A percentile compares a stretch with the other conserved stretches of the same genome.
Conservation (phyloP, 1,140 invertebrate species). For the Gonatopus flavifemur region DNA sequence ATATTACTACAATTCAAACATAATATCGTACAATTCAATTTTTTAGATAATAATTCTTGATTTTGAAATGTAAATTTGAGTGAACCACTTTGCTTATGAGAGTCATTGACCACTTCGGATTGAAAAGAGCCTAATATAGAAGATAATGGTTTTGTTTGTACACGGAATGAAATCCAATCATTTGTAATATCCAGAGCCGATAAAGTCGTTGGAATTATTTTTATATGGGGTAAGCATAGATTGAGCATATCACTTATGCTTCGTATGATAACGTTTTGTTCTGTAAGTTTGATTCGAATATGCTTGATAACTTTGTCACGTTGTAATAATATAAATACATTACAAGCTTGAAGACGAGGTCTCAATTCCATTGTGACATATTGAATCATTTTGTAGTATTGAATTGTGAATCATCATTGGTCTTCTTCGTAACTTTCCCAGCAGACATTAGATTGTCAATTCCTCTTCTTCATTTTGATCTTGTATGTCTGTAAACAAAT, state of each 20-base stretch:
- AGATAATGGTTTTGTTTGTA: slow-evolving; percentile 42
- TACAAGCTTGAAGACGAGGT: slow-evolving; percentile 42
- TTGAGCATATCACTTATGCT: slow-evolving; percentile 26
- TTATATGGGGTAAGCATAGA: slow-evolving; percentile 32
- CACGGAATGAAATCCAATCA: slow-evolving; percentile 49
- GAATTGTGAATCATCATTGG: too few relatives aligned
- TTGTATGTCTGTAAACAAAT: too few relatives aligned
- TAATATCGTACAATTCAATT: slow-evolving; percentile 22
- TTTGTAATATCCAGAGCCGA: slow-evolving; percentile 39
- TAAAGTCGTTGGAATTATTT: slow-evolving; percentile 43
- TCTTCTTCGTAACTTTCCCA: too few relatives aligned
- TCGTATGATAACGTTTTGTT: slow-evolving; percentile 35
- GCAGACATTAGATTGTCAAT: too few relatives aligned
- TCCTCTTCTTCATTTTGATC: too few relatives aligned
- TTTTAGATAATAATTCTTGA: slow-evolving; percentile 24
- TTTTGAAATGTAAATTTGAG: slow-evolving; percentile 8
- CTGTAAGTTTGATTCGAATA: slow-evolving; percentile 36
- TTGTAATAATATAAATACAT: slow-evolving; percentile 40
- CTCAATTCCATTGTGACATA: slow-evolving; percentile 48
- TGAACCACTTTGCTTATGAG: slow-evolving; percentile 1
- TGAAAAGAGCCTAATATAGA: slow-evolving; percentile 42
- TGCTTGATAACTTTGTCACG: slow-evolving; percentile 20
- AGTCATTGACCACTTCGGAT: slow-evolving; percentile 38
- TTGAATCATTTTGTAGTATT: slow-evolving; percentile 37
- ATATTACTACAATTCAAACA: slow-evolving; percentile 41